phyloP scores from a whole-genome alignment of 2,797 vertebrate species.

The Eulemur mongoz region DNA sequence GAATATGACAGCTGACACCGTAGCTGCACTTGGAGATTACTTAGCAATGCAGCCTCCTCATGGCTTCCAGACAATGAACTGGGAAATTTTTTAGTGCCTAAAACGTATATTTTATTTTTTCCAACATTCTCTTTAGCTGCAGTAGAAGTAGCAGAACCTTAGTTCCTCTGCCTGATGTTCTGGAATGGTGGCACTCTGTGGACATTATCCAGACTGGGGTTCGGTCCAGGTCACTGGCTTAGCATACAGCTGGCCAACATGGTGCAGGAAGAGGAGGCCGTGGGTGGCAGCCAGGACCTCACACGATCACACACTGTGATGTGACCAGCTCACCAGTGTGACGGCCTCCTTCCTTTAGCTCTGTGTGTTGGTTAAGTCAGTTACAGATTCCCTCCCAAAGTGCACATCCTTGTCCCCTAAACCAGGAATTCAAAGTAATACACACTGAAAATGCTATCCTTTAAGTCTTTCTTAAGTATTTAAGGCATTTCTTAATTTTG shows the following conservation, averaged over 20 bases:
- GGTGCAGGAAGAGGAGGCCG: fast-evolving
- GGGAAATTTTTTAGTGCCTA: not conserved
- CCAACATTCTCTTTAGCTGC: not conserved
- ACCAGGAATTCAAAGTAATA: not conserved
- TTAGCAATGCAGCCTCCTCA: not conserved
- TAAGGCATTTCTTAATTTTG: not conserved
- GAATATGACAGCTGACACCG: not conserved
- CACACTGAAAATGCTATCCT: not conserved
- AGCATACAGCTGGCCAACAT: not conserved
- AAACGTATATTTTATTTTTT: not conserved
- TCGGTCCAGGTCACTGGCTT: fast-evolving
- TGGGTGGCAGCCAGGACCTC: not conserved
- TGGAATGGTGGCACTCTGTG: not conserved
- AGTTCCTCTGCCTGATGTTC: not conserved
- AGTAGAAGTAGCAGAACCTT: not conserved
- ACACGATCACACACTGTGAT: fast-evolving
- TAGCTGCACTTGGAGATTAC: not conserved
- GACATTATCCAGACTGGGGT: fast-evolving
- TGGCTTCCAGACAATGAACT: not conserved
- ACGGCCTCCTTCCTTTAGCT: not conserved
- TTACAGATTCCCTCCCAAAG: not conserved
- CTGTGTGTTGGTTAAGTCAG: not conserved
- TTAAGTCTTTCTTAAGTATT: not conserved
- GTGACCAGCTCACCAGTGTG: not conserved
- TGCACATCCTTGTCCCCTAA: not conserved